A percentile compares a stretch with the other conserved stretches of the same genome.
Evolutionary conservation across 2,797 vertebrate genomes (phyloP).

Genomic region (Danio choprae): DNA sequence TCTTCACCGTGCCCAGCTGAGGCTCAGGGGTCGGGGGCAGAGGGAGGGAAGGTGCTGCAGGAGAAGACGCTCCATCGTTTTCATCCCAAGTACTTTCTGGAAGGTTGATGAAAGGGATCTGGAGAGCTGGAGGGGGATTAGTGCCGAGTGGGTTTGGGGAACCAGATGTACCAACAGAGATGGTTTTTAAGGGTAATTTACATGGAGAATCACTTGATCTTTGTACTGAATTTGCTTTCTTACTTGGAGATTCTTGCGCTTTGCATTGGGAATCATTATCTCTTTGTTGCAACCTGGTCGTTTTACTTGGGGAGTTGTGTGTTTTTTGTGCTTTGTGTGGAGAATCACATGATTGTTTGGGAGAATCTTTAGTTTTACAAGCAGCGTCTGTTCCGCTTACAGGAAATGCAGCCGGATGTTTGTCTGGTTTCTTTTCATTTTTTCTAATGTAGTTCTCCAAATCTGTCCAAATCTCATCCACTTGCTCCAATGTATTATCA

Average conservation of each 20-base stretch:
- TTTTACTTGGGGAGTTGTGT: constrained; percentile 42
- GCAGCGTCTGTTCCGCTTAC: constrained; percentile 84
- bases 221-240: constrained; percentile 31
- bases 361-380: constrained; percentile 54
- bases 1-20: constrained; percentile 77
- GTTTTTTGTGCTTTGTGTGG: constrained; percentile 63
- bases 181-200: constrained; percentile 42
- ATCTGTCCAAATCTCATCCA: constrained; percentile 97
- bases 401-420: constrained; percentile 92
- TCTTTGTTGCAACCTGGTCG: constrained; percentile 46
- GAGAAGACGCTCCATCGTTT: constrained; percentile 55
- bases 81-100: constrained; percentile 66
- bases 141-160: constrained; percentile 61
- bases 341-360: constrained; percentile 44
- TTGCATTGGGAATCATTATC: constrained; percentile 21
- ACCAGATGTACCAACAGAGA: constrained; percentile 57
- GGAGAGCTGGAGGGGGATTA: constrained; percentile 63
- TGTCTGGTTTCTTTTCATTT: constrained; percentile 93
- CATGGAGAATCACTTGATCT: constrained; percentile 33
- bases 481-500: constrained; percentile 90
- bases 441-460: constrained; percentile 97
- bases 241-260: constrained; percentile 42
- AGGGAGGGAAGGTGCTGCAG: constrained; percentile 51
- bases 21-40: constrained; percentile 76
- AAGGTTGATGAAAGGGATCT: constrained; percentile 75